A percentile compares a stretch with the other conserved stretches of the same genome.
Evolutionary conservation across 2,888 invertebrate species (phyloP).

Genomic region (Melanotus villosus): DNA sequence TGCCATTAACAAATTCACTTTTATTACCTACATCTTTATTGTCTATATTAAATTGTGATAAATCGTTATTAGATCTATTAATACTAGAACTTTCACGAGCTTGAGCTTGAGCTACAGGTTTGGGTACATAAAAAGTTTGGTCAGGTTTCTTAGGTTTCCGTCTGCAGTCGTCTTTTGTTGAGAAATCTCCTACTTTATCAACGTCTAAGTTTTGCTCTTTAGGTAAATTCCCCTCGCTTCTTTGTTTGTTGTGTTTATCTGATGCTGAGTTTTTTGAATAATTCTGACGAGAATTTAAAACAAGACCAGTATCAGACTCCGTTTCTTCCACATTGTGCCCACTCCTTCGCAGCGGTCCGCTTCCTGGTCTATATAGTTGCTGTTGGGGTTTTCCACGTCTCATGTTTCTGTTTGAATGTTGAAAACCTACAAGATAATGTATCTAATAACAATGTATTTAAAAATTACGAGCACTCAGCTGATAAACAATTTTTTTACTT

Average conservation of each 20-base stretch:
- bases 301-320: constrained; percentile 66
- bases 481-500: background rate
- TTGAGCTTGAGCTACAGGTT: constrained; percentile 67
- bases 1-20: constrained; percentile 42
- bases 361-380: constrained; percentile 82
- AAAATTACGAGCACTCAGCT: background rate
- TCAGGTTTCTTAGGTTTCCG: constrained; percentile 72
- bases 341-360: constrained; percentile 81
- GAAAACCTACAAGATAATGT: constrained; percentile 26
- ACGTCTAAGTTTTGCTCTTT: constrained; percentile 58
- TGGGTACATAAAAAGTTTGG: constrained; percentile 71
- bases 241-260: constrained; percentile 52
- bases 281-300: constrained; percentile 55
- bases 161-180: constrained; percentile 53
- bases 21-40: constrained; percentile 36
- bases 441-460: background rate
- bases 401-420: constrained; percentile 60
- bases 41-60: constrained; percentile 33
- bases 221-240: constrained; percentile 58
- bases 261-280: constrained; percentile 48
- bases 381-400: constrained; percentile 78
- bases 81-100: constrained; percentile 55
- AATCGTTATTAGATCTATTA: constrained; percentile 48
- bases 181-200: constrained; percentile 58
- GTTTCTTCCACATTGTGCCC: constrained; percentile 74